Percentiles rank a stretch among this genome's conserved stretches.
These are phyloP conservation scores for Sebastiscus albofasciatus DNA, from an alignment of 2,797 vertebrate genomes.

Conservation along the genomic window DNA sequence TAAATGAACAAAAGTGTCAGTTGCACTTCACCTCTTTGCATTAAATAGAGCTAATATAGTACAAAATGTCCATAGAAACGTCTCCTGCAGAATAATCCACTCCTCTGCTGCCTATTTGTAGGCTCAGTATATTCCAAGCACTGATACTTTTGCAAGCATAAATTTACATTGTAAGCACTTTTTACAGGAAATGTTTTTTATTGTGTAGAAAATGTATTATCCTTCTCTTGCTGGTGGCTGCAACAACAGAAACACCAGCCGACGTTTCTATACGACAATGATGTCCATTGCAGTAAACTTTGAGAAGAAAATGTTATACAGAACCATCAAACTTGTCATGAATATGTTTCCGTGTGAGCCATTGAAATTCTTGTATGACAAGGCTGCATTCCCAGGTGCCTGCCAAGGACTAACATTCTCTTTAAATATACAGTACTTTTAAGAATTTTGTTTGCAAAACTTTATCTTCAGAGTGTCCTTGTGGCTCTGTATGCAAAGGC, in stretches of 20 bases:
- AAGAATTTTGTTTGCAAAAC: slow-evolving; percentile 5
- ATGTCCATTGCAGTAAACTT: neutral
- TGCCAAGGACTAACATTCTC: neutral
- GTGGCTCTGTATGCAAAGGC: slow-evolving; percentile 12
- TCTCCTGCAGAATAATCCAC: neutral
- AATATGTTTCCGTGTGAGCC: slow-evolving; percentile 14
- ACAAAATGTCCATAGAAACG: neutral
- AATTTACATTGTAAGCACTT: neutral
- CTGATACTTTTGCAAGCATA: neutral
- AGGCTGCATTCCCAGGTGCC: neutral
- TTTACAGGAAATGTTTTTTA: neutral
- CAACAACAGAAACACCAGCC: neutral
- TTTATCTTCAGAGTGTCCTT: slow-evolving; percentile 6
- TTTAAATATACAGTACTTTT: neutral
- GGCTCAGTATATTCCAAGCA: neutral
- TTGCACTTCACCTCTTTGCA: neutral
- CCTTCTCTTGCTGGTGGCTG: neutral
- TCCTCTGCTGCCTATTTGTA: neutral
- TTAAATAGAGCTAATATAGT: neutral
- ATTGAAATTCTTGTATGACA: neutral
- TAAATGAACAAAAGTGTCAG: neutral
- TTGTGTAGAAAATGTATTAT: neutral
- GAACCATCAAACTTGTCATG: neutral
- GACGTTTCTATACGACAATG: neutral
- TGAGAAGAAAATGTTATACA: neutral